Base-by-base conservation (phyloP, 2,797 vertebrate genomes). In the Macropus fuliginosus region DNA sequence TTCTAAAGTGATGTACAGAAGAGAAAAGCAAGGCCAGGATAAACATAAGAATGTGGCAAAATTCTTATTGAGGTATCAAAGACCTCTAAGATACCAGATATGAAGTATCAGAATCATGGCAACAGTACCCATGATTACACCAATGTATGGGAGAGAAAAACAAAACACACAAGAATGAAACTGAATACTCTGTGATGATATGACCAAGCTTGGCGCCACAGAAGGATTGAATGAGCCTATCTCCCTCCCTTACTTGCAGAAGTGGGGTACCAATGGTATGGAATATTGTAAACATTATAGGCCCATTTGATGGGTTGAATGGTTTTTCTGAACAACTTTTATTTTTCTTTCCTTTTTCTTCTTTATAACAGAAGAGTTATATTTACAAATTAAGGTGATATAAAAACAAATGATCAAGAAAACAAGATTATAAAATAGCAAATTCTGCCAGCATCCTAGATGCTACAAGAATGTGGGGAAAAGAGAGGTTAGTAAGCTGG, bases 401-500 rank as follows among this genome's bases (percentile, higher is more conserved):
- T 62, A 66, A 66, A 66, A 66, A 34, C 12, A 62, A 62, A 66
- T 5, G 13, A 18, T n/a, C 34, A 66, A 66, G 62, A 59, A 59
- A 59, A 56, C 5, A 56, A 57, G 57, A 66, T 66, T n/a, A 66
- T 66, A 66, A 66, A 59, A 59, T 59, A 59, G 57, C 28, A 27
- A 59, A 29, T 59, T 59, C 10, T 29, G 21, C 5, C 28, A 59
- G 57, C 29, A 3, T 11, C 29, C 57, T 96, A 81, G 52, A 90
- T 57, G 92, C 93, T 74, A 8, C 40, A 56, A 94, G 95, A 91
- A 96, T 91, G 46, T 54, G 91, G 59, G 91, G 50, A 12, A 57
- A 95, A 96, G 93, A 96, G 97, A 97, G 4, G 34, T n/a, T 6
- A 16, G 62, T 66, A 14, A 34, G 24, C 62, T 66, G 34, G 34